Percentiles rank a stretch among this genome's conserved stretches.
Conservation (phyloP, 2,888 invertebrate genomes). For the Dascillus cervinus region DNA sequence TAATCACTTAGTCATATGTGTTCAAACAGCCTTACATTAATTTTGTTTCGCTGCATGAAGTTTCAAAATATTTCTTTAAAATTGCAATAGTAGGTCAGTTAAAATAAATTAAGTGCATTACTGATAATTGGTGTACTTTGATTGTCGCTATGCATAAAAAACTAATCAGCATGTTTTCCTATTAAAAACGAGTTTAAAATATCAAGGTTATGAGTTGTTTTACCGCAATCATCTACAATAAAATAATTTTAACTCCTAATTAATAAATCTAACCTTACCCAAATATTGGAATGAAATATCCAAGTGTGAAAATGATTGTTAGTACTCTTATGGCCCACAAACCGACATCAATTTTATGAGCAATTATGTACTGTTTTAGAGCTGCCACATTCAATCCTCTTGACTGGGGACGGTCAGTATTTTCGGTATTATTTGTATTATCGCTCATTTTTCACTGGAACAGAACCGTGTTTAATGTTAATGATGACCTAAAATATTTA, state of each 20-base stretch:
- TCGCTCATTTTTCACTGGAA: slow-evolving; percentile 24
- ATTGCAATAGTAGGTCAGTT: too few relatives aligned
- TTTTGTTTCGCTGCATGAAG: too few relatives aligned
- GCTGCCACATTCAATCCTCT: slow-evolving; percentile 52
- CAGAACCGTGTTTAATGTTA: too few relatives aligned
- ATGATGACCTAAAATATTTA: too few relatives aligned
- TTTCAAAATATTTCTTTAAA: too few relatives aligned
- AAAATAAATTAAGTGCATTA: too few relatives aligned
- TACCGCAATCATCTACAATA: background rate
- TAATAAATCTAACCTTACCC: slow-evolving; percentile 55
- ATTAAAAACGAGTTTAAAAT: too few relatives aligned
- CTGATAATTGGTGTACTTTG: too few relatives aligned
- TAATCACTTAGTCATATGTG: too few relatives aligned
- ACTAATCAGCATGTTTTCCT: too few relatives aligned
- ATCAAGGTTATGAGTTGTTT: background rate
- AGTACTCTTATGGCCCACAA: slow-evolving; percentile 81
- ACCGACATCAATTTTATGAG: slow-evolving; percentile 80
- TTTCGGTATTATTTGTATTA: slow-evolving; percentile 15
- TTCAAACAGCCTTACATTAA: too few relatives aligned
- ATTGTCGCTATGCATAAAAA: too few relatives aligned
- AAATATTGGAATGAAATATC: slow-evolving; percentile 81
- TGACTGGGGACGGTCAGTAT: slow-evolving; percentile 31
- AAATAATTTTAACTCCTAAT: slow-evolving; percentile 6
- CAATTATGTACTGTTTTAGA: slow-evolving; percentile 64
- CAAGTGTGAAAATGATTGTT: slow-evolving; percentile 74